Conservation (phyloP, 2,113 vertebrate species). For the Elephas maximus region DNA sequence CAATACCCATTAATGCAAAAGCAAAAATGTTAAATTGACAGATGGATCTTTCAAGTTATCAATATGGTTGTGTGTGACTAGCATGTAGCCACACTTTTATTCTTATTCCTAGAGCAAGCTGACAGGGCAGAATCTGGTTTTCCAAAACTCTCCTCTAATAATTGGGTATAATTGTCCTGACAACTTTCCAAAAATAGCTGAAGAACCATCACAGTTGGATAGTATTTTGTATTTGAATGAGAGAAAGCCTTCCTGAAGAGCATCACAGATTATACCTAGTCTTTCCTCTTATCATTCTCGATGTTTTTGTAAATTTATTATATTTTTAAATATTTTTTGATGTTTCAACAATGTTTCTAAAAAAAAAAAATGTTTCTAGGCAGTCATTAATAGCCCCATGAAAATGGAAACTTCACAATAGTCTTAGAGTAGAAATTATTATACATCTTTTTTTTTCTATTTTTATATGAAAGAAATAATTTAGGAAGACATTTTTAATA, state of each 20-base stretch:
- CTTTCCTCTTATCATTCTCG: neutral
- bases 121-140: neutral
- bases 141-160: neutral
- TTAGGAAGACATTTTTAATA: neutral
- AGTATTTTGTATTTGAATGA: neutral
- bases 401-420: neutral
- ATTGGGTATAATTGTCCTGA: neutral
- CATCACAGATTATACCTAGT: neutral
- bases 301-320: neutral
- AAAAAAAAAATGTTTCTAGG: neutral
- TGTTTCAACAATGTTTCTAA: neutral
- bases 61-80: neutral
- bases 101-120: neutral
- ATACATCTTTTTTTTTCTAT: neutral
- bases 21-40: neutral
- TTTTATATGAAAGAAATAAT: neutral
- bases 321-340: neutral
- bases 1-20: neutral
- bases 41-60: neutral
- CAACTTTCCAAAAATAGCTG: neutral
- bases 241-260: neutral
- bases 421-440: neutral
- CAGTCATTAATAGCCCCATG: too few relatives aligned
- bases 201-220: neutral
- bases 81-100: neutral